These are phyloP conservation scores for Poeciliopsis occidentalis DNA, from an alignment of 2,113 vertebrate genomes.

Conservation along the genomic window DNA sequence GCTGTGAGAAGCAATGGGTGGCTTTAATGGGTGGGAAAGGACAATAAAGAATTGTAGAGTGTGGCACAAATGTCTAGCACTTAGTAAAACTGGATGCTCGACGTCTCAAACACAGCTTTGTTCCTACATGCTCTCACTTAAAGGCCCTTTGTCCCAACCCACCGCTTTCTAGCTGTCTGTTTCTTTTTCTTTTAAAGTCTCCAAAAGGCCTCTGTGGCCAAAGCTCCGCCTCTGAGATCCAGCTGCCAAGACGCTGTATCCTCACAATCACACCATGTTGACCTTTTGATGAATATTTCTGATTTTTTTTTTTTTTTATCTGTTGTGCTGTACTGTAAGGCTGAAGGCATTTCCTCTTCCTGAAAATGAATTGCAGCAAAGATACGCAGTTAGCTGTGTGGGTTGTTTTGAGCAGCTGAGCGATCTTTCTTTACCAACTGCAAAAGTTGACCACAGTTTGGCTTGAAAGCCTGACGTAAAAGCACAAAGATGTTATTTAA, in stretches of 20 bases:
- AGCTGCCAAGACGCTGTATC: constrained; percentile 15
- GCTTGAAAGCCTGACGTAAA: no score
- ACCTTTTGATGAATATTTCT: background rate
- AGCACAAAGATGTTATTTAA: no score
- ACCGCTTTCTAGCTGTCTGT: constrained; percentile 46
- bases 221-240: constrained; percentile 48
- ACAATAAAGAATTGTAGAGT: constrained; percentile 75
- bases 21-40: constrained; percentile 51
- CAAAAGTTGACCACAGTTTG: no score
- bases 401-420: no score
- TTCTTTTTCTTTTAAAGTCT: constrained; percentile 65
- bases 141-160: constrained; percentile 70
- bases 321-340: no score
- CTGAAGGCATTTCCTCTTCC: no score
- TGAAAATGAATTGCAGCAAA: no score
- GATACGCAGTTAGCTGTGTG: no score
- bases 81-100: constrained; percentile 66
- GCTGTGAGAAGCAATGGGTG: constrained; percentile 30
- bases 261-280: no score
- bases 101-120: constrained; percentile 71
- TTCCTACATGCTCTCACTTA: constrained; percentile 48
- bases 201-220: constrained; percentile 44
- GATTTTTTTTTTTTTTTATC: background rate
- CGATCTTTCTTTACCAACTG: no score
- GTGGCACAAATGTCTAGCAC: constrained; percentile 57